Base-by-base conservation (phyloP, 2,113 vertebrate species). In the Paramisgurnus dabryanus region DNA sequence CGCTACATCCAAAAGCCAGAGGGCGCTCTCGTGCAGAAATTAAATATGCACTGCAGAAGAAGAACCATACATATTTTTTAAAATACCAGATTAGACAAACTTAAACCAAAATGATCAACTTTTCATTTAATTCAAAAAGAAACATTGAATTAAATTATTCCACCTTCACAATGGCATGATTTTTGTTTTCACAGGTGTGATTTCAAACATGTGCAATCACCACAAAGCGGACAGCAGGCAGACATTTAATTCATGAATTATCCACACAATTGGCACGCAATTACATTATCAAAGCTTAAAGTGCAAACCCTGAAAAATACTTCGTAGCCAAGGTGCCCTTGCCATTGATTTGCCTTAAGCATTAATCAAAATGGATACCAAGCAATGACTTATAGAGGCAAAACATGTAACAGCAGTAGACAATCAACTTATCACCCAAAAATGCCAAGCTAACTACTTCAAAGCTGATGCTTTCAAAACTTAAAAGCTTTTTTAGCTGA, bases 241-340 rank as follows among this genome's bases (percentile, higher is more conserved):
- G 53, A 66, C 61, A 76, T 50, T 50, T 7, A 75, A 76, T 76
- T 76, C 61, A 18, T 76, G 17, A 76, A 66, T 76, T 53, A 76
- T 53, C 15, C 15, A 65, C 61, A 53, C 40, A 34, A 77, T 55
- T 55, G 47, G 15, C 18, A 27, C 15, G 47, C 53, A 77, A 77
- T 55, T 66, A 53, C 2, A 11, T 77, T 66, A 77, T 66, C 9
- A 65, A 34, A 10, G 61, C 47, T 66, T 15, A 76, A 9, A 40
- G 73, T 53, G 2, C 7, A 6, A 65, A 66, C 47, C 17, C 11
- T 50, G 22, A 17, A 41, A 66, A 64, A 64, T 40, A 6, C 47
- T 77, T 22, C 6, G 15, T n/a, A 63, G 40, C n/a, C 58, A 53
- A 77, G 61, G 47, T 77, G 63, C 47, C 63, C 49, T 66, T 55